A percentile compares a stretch with the other conserved stretches of the same genome.
phyloP scores from a whole-genome alignment of 2,888 invertebrate genomes.

The Torymus texanus region DNA sequence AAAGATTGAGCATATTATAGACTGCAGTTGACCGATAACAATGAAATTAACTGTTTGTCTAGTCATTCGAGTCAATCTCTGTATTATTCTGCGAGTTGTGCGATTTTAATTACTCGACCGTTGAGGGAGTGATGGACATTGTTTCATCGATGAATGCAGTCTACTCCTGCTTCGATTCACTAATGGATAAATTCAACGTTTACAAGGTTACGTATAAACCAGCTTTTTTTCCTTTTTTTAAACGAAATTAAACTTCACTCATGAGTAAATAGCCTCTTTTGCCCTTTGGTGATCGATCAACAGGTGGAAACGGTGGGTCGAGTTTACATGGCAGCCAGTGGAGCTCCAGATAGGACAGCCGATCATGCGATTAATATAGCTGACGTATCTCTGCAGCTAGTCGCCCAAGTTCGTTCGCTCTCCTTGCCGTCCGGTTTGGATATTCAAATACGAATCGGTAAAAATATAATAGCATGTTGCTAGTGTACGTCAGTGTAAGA shows the following conservation, averaged over 20 bases:
- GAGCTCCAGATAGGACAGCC: slow-evolving; percentile 86
- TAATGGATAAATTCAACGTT: slow-evolving; percentile 89
- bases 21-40: too few species aligned
- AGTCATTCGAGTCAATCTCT: slow-evolving; percentile 87
- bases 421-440: slow-evolving; percentile 79
- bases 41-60: slow-evolving; percentile 51
- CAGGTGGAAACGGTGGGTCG: slow-evolving; percentile 96
- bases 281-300: slow-evolving; percentile 11
- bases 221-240: neutral
- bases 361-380: slow-evolving; percentile 87
- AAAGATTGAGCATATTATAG: too few species aligned
- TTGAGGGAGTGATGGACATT: slow-evolving; percentile 84
- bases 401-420: slow-evolving; percentile 82
- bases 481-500: neutral
- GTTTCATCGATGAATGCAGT: slow-evolving; percentile 91
- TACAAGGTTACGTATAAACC: slow-evolving; percentile 83
- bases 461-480: neutral
- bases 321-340: slow-evolving; percentile 93
- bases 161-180: slow-evolving; percentile 88
- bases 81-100: slow-evolving; percentile 87
- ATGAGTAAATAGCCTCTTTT: too few species aligned
- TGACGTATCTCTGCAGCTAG: slow-evolving; percentile 86
- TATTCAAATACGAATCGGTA: slow-evolving; percentile 82
- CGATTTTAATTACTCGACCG: slow-evolving; percentile 79
- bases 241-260: too few species aligned